Evolutionary conservation across 2,797 vertebrate species (phyloP).

Genomic region (Acipenser ruthenus): DNA sequence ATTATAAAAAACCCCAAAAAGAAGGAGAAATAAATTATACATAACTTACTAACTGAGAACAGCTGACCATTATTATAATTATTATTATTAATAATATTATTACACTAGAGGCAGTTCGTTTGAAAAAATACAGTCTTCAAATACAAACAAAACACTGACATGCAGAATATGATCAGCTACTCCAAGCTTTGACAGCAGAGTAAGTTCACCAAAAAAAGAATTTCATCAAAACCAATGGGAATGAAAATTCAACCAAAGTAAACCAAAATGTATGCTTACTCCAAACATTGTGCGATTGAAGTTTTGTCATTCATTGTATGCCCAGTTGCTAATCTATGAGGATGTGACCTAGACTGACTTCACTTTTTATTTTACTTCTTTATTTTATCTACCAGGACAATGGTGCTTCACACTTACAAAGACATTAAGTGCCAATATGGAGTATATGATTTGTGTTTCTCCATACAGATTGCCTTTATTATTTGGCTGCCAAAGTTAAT

Average conservation of each 20-base stretch:
- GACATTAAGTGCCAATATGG: too few relatives aligned
- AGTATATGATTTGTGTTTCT: too few relatives aligned
- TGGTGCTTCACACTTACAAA: too few relatives aligned
- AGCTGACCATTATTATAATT: constrained; percentile 86
- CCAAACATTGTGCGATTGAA: too few relatives aligned
- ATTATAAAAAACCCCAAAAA: constrained; percentile 52
- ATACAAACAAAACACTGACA: constrained; percentile 80
- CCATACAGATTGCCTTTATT: too few relatives aligned
- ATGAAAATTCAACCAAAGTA: constrained; percentile 8
- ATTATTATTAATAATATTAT: constrained; percentile 85
- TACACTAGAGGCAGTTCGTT: constrained; percentile 93
- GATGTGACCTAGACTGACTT: too few relatives aligned
- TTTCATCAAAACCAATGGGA: constrained; percentile 22
- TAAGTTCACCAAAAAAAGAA: constrained; percentile 58
- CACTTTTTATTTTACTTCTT: too few relatives aligned
- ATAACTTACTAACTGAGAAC: constrained; percentile 98
- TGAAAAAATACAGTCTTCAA: constrained; percentile 82
- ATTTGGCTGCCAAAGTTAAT: too few relatives aligned
- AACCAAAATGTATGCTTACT: constrained; percentile 17
- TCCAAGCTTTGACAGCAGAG: constrained; percentile 69
- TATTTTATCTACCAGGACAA: too few relatives aligned
- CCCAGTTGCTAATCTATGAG: too few relatives aligned
- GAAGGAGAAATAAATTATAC: constrained; percentile 93
- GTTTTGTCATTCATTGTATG: too few relatives aligned
- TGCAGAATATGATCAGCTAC: constrained; percentile 71